phyloP scores from a whole-genome alignment of 2,888 invertebrate genomes.

The Craniophora ligustri region DNA sequence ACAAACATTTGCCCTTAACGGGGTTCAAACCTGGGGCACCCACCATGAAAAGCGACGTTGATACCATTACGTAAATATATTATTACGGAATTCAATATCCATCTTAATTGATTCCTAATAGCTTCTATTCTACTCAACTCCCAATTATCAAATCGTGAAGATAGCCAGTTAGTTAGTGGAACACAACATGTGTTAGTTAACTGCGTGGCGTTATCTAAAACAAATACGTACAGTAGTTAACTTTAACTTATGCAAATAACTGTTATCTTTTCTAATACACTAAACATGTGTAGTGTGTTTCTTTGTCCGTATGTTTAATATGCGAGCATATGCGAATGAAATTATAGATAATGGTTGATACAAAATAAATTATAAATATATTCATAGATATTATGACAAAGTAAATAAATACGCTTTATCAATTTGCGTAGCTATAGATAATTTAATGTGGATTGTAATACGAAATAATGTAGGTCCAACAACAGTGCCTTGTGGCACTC shows the following conservation, averaged over 20 bases:
- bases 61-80: too few species aligned
- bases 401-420: too few species aligned
- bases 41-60: too few species aligned
- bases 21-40: too few species aligned
- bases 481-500: neutral
- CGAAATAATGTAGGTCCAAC: neutral
- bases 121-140: constrained; percentile 6
- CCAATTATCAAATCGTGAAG: constrained; percentile 20
- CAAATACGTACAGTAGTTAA: constrained; percentile 41
- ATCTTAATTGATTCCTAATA: too few species aligned
- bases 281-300: constrained; percentile 46
- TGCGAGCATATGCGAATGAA: constrained; percentile 14
- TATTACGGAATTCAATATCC: too few species aligned
- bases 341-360: neutral
- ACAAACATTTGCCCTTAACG: too few species aligned
- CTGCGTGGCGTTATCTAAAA: constrained; percentile 30
- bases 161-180: constrained; percentile 16
- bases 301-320: constrained; percentile 26
- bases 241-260: constrained; percentile 46
- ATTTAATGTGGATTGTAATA: too few species aligned
- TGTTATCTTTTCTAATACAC: constrained; percentile 40
- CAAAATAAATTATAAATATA: neutral
- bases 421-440: too few species aligned
- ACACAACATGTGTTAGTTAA: constrained; percentile 39
- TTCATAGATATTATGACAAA: too few species aligned